Percentiles rank a stretch among this genome's conserved stretches.
These are phyloP conservation scores for Maconellicoccus hirsutus DNA, from an alignment of 1,140 invertebrate species.

Conservation along the genomic window DNA sequence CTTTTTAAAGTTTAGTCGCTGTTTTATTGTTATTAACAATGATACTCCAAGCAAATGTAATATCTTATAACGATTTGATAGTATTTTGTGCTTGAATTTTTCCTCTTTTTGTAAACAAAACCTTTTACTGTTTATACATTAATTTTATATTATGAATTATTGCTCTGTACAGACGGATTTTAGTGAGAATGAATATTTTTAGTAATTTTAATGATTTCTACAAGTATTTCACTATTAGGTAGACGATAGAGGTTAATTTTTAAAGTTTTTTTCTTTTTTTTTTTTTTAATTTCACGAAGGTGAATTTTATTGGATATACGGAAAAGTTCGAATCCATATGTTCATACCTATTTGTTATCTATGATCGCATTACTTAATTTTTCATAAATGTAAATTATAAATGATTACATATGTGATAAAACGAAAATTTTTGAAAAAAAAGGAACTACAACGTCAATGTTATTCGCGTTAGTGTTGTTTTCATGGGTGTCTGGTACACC, in stretches of 20 bases:
- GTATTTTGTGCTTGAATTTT: too few species aligned
- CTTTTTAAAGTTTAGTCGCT: slow-evolving; percentile 2
- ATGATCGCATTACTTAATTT: background rate
- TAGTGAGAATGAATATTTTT: slow-evolving; percentile 6
- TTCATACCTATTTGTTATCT: background rate
- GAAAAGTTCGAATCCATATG: background rate
- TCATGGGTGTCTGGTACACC: background rate
- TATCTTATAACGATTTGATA: background rate
- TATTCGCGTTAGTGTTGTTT: background rate
- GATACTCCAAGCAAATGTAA: background rate
- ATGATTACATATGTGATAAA: background rate
- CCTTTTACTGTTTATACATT: background rate
- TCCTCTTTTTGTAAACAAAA: too few species aligned
- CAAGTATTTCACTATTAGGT: background rate
- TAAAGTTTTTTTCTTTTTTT: background rate
- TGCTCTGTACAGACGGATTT: background rate
- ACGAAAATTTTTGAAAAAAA: background rate
- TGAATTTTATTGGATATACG: too few species aligned
- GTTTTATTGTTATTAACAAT: background rate
- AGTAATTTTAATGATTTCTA: slow-evolving; percentile 2
- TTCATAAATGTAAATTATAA: background rate
- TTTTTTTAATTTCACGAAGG: background rate
- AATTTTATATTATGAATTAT: background rate
- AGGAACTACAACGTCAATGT: background rate
- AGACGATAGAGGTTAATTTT: background rate